Evolutionary conservation across 2,888 invertebrate species (phyloP), one percentile per base, ranked within the genome.

Genomic region (Aphelenchoides bicaudatus): DNA sequence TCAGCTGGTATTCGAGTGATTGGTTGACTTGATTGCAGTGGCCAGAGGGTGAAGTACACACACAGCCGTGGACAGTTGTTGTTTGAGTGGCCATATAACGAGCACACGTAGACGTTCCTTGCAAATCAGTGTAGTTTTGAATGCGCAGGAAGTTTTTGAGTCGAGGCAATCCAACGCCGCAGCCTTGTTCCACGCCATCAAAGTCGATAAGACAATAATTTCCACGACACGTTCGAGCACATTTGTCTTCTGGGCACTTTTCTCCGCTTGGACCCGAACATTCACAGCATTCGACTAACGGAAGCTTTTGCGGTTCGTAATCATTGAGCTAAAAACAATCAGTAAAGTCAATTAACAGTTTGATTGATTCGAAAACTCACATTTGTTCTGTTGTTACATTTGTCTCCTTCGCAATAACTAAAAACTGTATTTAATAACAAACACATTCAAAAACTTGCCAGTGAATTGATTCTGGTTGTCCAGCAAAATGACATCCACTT

Each of bases 121-220:
- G 71, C 52, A 68, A 68, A 37, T 69, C 63, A 23, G 63, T 56
- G 61, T 76, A 78, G 43, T 73, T 65, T 13, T 68, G 61, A 25
- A 67, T 71, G 19, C 77, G 65, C n/a, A 78, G 59, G 55, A 78
- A 78, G 25, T 63, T 66, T 51, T 73, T 73, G 6, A 78, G 65
- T 5, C 75, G 56, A 10, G 78, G 78, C 39, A 70, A 65, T 2
- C 78, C 78, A 6, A 71, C 43, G 25, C 77, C 77, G 43, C 78
- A 78, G 13, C 74, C 75, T 71, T 78, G 78, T 43, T 78, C 75
- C 19, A 68, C 63, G 3, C 78, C 73, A 39, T 72, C 74, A 65
- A 76, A 76, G 61, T 78, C 78, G 23, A 73, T 66, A n/a, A 76
- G 67, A 38, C 78, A 78, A 54, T 78, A 78, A 57, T 78, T 74